Conservation (phyloP, 2,888 invertebrate genomes). For the Chrysolina haemoptera region DNA sequence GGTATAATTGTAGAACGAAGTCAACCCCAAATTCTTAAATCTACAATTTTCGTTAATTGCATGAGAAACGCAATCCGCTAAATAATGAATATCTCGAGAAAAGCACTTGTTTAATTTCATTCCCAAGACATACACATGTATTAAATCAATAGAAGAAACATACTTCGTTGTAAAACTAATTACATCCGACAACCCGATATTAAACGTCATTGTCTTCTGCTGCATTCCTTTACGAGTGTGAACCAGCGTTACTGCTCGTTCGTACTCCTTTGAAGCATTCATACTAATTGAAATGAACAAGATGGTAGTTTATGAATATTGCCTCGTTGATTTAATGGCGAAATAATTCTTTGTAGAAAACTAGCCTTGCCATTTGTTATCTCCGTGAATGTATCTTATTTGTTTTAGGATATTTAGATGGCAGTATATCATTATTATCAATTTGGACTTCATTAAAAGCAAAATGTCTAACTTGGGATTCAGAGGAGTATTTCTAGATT, state of each 20-base stretch:
- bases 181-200: slow-evolving; percentile 23
- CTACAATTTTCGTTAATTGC: too few relatives aligned
- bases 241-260: slow-evolving; percentile 28
- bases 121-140: background rate
- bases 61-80: too few relatives aligned
- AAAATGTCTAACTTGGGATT: too few relatives aligned
- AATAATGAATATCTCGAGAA: background rate
- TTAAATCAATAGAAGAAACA: slow-evolving; percentile 3
- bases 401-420: background rate
- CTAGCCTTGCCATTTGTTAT: background rate
- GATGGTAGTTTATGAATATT: slow-evolving; percentile 41
- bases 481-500: too few relatives aligned
- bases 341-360: background rate
- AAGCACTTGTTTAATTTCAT: background rate
- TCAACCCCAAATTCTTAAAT: too few relatives aligned
- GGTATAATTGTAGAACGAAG: too few relatives aligned
- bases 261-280: slow-evolving; percentile 32
- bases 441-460: too few relatives aligned
- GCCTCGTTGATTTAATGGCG: slow-evolving; percentile 38
- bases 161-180: slow-evolving; percentile 25
- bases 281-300: slow-evolving; percentile 44
- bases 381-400: background rate
- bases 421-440: too few relatives aligned
- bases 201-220: slow-evolving; percentile 19
- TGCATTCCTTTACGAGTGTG: slow-evolving; percentile 10